These are phyloP conservation scores for Sinocyclocheilus anshuiensis DNA, from an alignment of 2,113 vertebrate genomes.

Conservation along the genomic window DNA sequence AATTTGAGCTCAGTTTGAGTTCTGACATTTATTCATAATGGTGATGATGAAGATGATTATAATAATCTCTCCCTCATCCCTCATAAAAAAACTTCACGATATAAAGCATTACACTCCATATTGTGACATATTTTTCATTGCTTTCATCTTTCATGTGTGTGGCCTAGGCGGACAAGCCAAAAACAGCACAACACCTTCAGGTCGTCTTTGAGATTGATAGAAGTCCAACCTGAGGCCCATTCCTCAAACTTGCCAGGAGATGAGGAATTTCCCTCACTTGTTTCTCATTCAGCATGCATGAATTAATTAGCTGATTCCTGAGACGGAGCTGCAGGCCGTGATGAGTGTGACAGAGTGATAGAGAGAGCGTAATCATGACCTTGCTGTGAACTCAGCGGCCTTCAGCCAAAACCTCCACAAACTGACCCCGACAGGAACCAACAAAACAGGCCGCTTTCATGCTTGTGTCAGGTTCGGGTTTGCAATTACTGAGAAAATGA, in stretches of 20 bases:
- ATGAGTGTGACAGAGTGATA: slow-evolving; percentile 23
- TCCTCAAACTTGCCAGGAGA: slow-evolving; percentile 49
- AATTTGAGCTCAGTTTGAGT: slow-evolving; percentile 23
- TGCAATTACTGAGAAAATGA: background rate
- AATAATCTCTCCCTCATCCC: slow-evolving; percentile 47
- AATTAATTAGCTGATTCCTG: slow-evolving; percentile 70
- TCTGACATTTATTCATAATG: slow-evolving; percentile 41
- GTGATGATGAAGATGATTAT: slow-evolving; percentile 58
- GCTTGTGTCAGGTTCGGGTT: background rate
- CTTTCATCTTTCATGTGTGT: slow-evolving; percentile 54
- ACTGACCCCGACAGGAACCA: background rate
- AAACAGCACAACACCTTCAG: slow-evolving; percentile 35
- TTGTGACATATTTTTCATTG: slow-evolving; percentile 49
- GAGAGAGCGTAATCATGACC: slow-evolving; percentile 8
- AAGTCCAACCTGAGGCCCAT: slow-evolving; percentile 58
- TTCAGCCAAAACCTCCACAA: background rate
- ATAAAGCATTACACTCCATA: slow-evolving; percentile 57
- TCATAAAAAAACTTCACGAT: slow-evolving; percentile 48
- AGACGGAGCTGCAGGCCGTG: slow-evolving; percentile 58
- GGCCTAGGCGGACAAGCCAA: slow-evolving; percentile 36
- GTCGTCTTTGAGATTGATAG: slow-evolving; percentile 60
- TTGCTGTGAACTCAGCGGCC: background rate
- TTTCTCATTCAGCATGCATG: slow-evolving; percentile 55
- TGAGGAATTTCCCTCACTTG: slow-evolving; percentile 66
- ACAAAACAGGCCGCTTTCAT: background rate